Conservation (phyloP, 2,113 vertebrate genomes). For the Riparia riparia region DNA sequence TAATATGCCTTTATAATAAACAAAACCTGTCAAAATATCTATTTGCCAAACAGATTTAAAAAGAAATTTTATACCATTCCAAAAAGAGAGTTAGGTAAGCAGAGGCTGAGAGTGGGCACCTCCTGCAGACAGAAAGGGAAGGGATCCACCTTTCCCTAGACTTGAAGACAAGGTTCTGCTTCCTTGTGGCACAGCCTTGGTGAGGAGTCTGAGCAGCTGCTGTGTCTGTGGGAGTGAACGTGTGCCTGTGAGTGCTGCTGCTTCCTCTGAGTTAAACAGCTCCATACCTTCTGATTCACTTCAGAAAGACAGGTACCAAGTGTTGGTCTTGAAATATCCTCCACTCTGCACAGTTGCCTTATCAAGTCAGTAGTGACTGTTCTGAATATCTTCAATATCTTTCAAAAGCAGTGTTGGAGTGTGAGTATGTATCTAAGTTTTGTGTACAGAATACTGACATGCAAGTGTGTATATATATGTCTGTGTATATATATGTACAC, state of each 20-base stretch:
- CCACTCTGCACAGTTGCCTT: conserved; percentile 48
- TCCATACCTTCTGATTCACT: not conserved
- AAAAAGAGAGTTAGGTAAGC: not conserved
- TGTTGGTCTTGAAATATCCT: not conserved
- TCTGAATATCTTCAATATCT: not conserved
- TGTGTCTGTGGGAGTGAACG: not conserved
- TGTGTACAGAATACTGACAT: conserved; percentile 3
- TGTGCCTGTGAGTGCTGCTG: not conserved
- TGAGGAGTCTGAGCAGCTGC: not conserved
- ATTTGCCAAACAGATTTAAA: not conserved
- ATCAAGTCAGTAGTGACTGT: not conserved
- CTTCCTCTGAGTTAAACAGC: not conserved
- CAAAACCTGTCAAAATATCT: not conserved
- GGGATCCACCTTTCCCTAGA: not conserved
- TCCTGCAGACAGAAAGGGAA: not conserved
- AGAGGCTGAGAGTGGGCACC: not conserved
- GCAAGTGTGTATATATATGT: not conserved
- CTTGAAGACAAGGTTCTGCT: not conserved
- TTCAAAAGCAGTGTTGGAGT: not conserved
- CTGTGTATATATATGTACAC: not conserved
- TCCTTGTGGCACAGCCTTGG: accelerated
- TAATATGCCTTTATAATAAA: conserved; percentile 46
- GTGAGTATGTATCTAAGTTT: not conserved
- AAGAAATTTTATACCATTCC: not conserved
- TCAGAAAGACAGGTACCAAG: not conserved